Base-by-base conservation (phyloP, 2,113 vertebrate genomes). In the Tyrannus savana region DNA sequence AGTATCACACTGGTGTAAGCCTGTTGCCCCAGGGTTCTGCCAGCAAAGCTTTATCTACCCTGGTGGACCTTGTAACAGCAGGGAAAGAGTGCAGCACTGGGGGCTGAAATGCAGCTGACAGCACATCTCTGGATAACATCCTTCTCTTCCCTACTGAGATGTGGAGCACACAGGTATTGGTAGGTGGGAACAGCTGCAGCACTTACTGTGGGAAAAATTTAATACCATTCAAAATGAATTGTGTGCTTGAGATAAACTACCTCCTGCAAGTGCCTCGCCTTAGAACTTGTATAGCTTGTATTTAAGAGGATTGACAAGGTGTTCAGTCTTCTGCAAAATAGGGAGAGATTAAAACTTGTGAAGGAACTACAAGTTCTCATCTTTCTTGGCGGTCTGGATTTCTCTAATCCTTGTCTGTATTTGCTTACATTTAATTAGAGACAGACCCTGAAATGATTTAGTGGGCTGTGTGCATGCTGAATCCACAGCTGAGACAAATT, bases 191-290 rank as follows among this genome's bases (percentile, higher is more conserved):
- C 41, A 86, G 62, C 73, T 89, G 84, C 82, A 78, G 60, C 62
- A 7, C 33, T 92, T 2, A 4, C 49, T 22, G 37, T 52, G 84
- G 62, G 73, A 56, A 69, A 63, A 75, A 46, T 24, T 84, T 55
- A 90, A 93, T 59, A 64, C 66, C 50, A n/a, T 89, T 93, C n/a
- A 59, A 92, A 96, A 89, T 74, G 2, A 87, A 74, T 87, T 52
- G 55, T 8, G 33, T 80, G 50, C 75, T 66, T 46, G 58, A 71
- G 76, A 60, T 62, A 85, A 93, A 85, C n/a, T 37, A 18, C 39
- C 46, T 83, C n/a, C 79, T 69, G 44, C 11, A 46, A 62, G 62
- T 6, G 39, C 56, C 39, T 67, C 81, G 77, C 76, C n/a, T 62
- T 18, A 30, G 67, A 90, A 69, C 76, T 19, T 55, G 46, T 42